Percentiles rank a stretch among this genome's conserved stretches.
Conservation (phyloP, 2,888 invertebrate species). For the Nycteola revayana region DNA sequence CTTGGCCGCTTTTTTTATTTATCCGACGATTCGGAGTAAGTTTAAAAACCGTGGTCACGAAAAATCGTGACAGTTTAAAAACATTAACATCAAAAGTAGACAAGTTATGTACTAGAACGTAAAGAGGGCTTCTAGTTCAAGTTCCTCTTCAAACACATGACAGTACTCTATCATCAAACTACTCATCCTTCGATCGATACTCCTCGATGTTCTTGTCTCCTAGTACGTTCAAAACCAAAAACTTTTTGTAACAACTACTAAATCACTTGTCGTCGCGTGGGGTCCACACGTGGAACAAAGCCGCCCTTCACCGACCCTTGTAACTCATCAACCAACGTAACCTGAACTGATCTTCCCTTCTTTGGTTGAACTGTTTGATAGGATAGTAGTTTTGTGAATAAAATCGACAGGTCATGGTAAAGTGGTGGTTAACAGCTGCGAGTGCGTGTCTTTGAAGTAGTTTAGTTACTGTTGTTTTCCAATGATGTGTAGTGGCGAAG, state of each 20-base stretch:
- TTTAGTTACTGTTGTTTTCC: constrained; percentile 56
- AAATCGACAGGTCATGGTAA: constrained; percentile 31
- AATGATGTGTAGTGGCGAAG: constrained; percentile 41
- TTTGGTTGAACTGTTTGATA: constrained; percentile 15
- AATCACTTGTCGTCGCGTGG: constrained; percentile 76
- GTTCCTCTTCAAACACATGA: background rate
- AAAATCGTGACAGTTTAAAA: too few relatives aligned
- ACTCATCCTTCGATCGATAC: constrained; percentile 19
- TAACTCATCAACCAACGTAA: constrained; percentile 29
- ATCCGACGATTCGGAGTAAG: too few relatives aligned
- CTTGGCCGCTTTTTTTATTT: too few relatives aligned
- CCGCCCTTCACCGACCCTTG: constrained; percentile 51
- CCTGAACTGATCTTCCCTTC: constrained; percentile 31
- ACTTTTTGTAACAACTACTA: constrained; percentile 61
- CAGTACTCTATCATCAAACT: background rate
- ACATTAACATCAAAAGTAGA: too few relatives aligned
- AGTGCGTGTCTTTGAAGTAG: constrained; percentile 59
- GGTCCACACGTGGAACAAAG: constrained; percentile 71
- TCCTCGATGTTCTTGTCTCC: constrained; percentile 21
- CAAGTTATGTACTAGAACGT: too few relatives aligned
- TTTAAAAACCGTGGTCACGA: too few relatives aligned
- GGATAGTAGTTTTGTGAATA: constrained; percentile 4
- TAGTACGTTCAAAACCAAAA: constrained; percentile 32
- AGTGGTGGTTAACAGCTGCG: constrained; percentile 62
- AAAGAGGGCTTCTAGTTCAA: too few relatives aligned